Percentiles rank a stretch among this genome's conserved stretches.
Evolutionary conservation across 2,797 vertebrate species (phyloP).

Genomic region (Champsocephalus esox): DNA sequence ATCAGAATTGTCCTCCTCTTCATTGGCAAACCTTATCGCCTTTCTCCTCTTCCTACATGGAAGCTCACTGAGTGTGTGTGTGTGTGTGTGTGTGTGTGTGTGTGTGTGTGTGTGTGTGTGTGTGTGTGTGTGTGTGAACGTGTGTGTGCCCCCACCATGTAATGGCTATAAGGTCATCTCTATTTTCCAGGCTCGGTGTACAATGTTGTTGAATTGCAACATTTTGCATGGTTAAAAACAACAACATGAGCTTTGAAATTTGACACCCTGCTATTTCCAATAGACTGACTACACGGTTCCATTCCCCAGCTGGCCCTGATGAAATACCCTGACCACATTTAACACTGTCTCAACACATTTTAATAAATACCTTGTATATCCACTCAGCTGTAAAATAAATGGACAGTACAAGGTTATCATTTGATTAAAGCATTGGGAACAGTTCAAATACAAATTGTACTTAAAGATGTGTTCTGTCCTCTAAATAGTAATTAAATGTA

Average conservation of each 20-base stretch:
- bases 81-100: slow-evolving; percentile 22
- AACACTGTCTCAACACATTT: slow-evolving; percentile 27
- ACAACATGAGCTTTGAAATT: slow-evolving; percentile 78
- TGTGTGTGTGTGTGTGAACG: neutral
- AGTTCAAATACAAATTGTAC: slow-evolving; percentile 18
- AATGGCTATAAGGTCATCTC: slow-evolving; percentile 71
- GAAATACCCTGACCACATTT: slow-evolving; percentile 63
- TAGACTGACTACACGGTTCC: slow-evolving; percentile 76
- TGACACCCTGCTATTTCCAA: slow-evolving; percentile 83
- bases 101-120: slow-evolving; percentile 16
- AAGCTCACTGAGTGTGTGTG: slow-evolving; percentile 16
- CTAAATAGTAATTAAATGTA: slow-evolving; percentile 32
- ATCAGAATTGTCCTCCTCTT: slow-evolving; percentile 80
- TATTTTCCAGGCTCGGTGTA: slow-evolving; percentile 71
- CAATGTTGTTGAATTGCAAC: slow-evolving; percentile 74
- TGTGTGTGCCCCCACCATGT: slow-evolving; percentile 37
- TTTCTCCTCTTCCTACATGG: slow-evolving; percentile 54
- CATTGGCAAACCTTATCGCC: slow-evolving; percentile 64
- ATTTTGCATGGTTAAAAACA: slow-evolving; percentile 81
- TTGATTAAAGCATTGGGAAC: neutral
- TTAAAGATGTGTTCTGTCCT: slow-evolving; percentile 26
- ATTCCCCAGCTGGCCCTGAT: slow-evolving; percentile 78
- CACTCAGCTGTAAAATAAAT: neutral
- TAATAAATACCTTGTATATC: neutral
- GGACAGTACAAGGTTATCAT: neutral